phyloP scores from a whole-genome alignment of 1,140 invertebrate species.

The Anadara kagoshimensis region DNA sequence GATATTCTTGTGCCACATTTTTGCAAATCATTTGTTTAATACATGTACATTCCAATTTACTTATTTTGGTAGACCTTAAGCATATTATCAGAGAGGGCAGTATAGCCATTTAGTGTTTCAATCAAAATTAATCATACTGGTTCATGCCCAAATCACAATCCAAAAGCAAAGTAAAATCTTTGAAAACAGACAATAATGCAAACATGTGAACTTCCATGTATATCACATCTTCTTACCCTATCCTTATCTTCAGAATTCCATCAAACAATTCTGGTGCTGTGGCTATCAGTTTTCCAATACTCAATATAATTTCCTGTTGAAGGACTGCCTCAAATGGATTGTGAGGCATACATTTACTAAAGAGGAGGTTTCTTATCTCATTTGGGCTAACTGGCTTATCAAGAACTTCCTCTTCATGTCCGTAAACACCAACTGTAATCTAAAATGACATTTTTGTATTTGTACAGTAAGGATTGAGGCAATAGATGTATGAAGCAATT shows the following conservation, averaged over 20 bases:
- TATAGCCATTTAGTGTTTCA: no score
- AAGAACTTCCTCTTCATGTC: conserved; percentile 94
- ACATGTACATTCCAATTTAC: no score
- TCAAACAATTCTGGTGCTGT: conserved; percentile 94
- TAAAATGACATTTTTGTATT: conserved; percentile 68
- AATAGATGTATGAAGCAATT: no score
- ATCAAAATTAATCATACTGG: no score
- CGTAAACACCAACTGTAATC: conserved; percentile 96
- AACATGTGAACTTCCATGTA: no score
- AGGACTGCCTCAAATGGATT: conserved; percentile 95
- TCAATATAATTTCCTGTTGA: conserved; percentile 95
- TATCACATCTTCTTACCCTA: conserved; percentile 80
- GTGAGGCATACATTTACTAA: conserved; percentile 80
- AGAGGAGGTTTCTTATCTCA: conserved; percentile 81
- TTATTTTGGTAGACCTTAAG: no score
- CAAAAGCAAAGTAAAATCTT: no score
- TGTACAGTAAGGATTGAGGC: not conserved
- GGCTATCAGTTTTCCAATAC: conserved; percentile 94
- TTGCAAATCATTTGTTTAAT: not conserved
- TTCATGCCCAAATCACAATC: no score
- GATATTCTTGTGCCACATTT: not conserved
- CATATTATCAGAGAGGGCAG: no score
- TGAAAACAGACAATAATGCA: no score
- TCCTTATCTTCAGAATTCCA: conserved; percentile 95
- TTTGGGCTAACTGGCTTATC: conserved; percentile 97